A percentile compares a stretch with the other conserved stretches of the same genome.
Evolutionary conservation across 2,113 vertebrate genomes (phyloP).

Genomic region (Pteruthius melanotis): DNA sequence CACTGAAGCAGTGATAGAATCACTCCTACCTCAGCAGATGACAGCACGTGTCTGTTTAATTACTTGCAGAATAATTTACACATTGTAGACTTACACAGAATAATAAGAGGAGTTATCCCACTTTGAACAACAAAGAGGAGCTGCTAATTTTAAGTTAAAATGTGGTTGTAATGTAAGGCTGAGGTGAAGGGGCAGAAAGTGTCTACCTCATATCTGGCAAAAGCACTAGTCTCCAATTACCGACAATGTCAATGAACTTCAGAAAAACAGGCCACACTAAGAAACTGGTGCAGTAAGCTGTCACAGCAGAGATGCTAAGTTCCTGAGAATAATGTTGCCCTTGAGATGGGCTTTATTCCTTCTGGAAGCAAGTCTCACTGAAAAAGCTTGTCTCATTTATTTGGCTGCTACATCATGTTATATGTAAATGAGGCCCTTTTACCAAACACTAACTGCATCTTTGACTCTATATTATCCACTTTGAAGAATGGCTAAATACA

Average conservation of each 20-base stretch:
- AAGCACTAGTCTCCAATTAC: not conserved
- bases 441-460: not conserved
- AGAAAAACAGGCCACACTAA: not conserved
- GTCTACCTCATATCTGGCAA: not conserved
- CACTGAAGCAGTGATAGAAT: not conserved
- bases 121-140: not conserved
- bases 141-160: not conserved
- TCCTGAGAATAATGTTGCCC: not conserved
- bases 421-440: not conserved
- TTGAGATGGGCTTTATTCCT: not conserved
- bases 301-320: not conserved
- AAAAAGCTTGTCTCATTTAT: not conserved
- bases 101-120: not conserved
- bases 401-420: not conserved
- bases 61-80: not conserved
- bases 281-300: not conserved
- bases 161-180: not conserved
- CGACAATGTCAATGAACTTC: not conserved
- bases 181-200: not conserved
- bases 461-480: not conserved
- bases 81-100: not conserved
- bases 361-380: not conserved
- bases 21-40: not conserved
- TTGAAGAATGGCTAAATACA: not conserved
- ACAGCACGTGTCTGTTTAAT: accelerated